These are phyloP conservation scores for Mareca strepera DNA, from an alignment of 2,797 vertebrate genomes.

Conservation along the genomic window DNA sequence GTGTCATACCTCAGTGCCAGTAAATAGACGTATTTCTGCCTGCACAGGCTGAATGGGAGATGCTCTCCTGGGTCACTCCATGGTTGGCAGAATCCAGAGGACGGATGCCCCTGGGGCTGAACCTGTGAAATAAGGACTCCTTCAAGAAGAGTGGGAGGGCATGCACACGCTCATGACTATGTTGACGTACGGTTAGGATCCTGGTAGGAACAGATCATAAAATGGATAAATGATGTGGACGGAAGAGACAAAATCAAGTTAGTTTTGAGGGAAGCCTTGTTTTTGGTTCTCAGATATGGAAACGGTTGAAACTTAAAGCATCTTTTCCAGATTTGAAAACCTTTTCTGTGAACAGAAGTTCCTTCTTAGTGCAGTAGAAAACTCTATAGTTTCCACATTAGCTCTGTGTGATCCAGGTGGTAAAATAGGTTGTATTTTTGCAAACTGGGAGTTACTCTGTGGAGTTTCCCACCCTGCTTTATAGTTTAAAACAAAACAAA, in stretches of 20 bases:
- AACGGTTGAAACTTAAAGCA: background rate
- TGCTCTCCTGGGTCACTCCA: background rate
- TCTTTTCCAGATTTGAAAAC: background rate
- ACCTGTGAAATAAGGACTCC: background rate
- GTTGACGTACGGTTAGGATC: background rate
- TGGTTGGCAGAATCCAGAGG: background rate
- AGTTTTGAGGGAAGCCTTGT: background rate
- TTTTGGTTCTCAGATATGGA: background rate
- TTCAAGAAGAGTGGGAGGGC: background rate
- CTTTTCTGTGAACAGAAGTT: background rate
- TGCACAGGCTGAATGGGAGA: background rate
- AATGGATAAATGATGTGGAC: background rate
- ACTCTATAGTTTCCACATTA: background rate
- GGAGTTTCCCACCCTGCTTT: background rate
- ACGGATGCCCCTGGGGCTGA: too few relatives aligned
- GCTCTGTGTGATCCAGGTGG: background rate
- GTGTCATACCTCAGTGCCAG: background rate
- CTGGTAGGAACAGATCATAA: background rate
- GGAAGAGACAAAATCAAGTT: background rate
- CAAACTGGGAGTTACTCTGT: background rate
- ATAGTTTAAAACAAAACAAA: background rate
- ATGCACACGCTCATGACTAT: accelerated
- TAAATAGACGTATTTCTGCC: background rate
- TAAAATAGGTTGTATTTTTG: background rate
- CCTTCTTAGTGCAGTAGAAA: background rate